These are phyloP conservation scores for Meta bourneti DNA, from an alignment of 2,888 invertebrate species.

Conservation along the genomic window DNA sequence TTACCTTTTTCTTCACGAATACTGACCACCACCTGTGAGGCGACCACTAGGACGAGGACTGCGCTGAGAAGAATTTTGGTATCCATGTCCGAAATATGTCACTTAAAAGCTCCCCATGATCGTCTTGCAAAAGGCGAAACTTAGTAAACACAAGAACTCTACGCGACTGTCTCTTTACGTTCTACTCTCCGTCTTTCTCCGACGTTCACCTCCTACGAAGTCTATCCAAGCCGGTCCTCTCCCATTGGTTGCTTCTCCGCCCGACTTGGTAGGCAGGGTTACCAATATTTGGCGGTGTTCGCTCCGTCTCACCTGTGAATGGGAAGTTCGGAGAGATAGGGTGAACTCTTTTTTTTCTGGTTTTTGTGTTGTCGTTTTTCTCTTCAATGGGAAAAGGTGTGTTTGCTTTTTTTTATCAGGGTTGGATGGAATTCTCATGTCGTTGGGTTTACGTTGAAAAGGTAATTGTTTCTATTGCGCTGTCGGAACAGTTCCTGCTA, in stretches of 20 bases:
- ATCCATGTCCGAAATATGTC: conserved; percentile 7
- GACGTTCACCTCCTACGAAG: conserved; percentile 37
- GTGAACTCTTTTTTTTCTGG: not conserved
- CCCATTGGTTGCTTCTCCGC: conserved; percentile 22
- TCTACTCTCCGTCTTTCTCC: conserved; percentile 16
- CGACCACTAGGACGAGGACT: not conserved
- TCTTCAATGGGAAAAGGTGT: not conserved
- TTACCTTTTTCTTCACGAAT: conserved; percentile 42
- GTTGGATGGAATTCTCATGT: not conserved
- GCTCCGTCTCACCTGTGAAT: not conserved
- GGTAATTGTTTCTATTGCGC: not conserved
- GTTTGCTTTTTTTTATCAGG: not conserved
- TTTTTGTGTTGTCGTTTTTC: not conserved
- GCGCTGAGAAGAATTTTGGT: conserved; percentile 3
- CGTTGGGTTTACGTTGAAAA: not conserved
- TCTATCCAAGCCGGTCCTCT: conserved; percentile 2
- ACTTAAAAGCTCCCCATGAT: conserved; percentile 9
- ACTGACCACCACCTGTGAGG: not conserved
- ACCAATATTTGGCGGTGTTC: conserved; percentile 3
- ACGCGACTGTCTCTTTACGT: not conserved
- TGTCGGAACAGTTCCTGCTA: too few relatives aligned
- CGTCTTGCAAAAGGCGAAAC: not conserved
- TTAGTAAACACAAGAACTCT: conserved; percentile 1
- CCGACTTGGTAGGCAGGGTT: conserved; percentile 11
- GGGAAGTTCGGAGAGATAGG: not conserved